Percentiles rank a stretch among this genome's conserved stretches.
These are phyloP conservation scores for Gambusia yucatana DNA, from an alignment of 2,797 vertebrate species.

Conservation along the genomic window DNA sequence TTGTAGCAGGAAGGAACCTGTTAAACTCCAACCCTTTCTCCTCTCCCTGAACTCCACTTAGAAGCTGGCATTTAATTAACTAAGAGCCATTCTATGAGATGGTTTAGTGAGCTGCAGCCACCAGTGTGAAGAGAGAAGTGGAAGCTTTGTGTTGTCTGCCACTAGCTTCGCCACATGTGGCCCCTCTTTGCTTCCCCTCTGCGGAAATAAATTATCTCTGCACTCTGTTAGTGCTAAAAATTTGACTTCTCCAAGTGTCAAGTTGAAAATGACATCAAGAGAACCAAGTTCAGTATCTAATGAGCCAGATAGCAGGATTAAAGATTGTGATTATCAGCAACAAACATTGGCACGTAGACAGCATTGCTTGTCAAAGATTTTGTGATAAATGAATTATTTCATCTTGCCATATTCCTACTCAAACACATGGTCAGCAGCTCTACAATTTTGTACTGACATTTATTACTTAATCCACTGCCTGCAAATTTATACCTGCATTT, in stretches of 20 bases:
- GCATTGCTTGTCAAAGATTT: neutral
- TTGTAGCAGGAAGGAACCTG: constrained; percentile 61
- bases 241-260: neutral
- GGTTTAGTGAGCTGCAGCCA: constrained; percentile 61
- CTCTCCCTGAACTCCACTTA: constrained; percentile 75
- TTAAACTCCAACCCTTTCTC: constrained; percentile 41
- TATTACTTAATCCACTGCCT: neutral
- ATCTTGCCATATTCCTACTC: neutral
- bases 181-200: constrained; percentile 33
- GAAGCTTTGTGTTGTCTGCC: constrained; percentile 50
- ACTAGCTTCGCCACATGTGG: constrained; percentile 31
- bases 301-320: neutral
- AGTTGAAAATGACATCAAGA: neutral
- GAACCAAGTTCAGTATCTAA: neutral
- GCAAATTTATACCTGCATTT: neutral
- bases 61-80: constrained; percentile 78
- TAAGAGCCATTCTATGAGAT: constrained; percentile 56
- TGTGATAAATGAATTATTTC: neutral
- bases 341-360: neutral
- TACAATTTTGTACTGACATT: neutral
- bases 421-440: neutral
- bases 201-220: constrained; percentile 63
- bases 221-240: neutral
- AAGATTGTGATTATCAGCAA: neutral
- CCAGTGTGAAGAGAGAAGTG: constrained; percentile 57